Conservation (phyloP, 2,797 vertebrate species). For the Ctenopoma multispine region DNA sequence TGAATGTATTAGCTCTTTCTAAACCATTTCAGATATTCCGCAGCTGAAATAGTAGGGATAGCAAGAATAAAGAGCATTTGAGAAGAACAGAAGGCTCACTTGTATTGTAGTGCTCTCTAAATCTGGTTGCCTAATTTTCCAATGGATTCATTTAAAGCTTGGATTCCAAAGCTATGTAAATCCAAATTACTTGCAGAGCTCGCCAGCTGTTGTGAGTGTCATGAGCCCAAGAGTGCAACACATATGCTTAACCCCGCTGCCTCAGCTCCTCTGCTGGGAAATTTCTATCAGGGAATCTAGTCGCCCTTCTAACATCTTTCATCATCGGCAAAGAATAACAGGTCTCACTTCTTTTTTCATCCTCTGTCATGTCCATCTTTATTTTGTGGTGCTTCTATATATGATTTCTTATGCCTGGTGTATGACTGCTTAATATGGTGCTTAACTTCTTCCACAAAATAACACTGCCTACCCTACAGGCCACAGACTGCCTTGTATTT, state of each 20-base stretch:
- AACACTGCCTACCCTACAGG: conserved; percentile 13
- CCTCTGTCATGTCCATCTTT: background rate
- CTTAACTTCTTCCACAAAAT: conserved; percentile 45
- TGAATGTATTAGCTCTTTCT: background rate
- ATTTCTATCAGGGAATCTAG: background rate
- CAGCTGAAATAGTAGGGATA: background rate
- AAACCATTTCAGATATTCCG: background rate
- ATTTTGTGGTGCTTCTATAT: background rate
- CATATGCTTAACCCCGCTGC: conserved; percentile 3
- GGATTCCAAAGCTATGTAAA: conserved; percentile 34
- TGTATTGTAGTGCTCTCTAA: background rate
- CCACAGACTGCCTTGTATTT: conserved; percentile 18
- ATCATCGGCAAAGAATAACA: background rate
- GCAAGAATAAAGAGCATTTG: conserved; percentile 4
- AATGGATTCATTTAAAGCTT: conserved; percentile 19
- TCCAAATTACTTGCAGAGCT: conserved; percentile 43
- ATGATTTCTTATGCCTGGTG: background rate
- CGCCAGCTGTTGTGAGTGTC: conserved; percentile 28
- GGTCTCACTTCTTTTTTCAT: background rate
- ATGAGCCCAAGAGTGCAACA: conserved; percentile 22
- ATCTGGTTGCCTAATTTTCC: conserved; percentile 6
- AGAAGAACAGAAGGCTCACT: background rate
- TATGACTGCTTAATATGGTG: conserved; percentile 18
- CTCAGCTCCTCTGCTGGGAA: background rate
- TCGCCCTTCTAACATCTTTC: background rate